Evolutionary conservation across 2,888 invertebrate genomes (phyloP).

Genomic region (Noctua janthe): DNA sequence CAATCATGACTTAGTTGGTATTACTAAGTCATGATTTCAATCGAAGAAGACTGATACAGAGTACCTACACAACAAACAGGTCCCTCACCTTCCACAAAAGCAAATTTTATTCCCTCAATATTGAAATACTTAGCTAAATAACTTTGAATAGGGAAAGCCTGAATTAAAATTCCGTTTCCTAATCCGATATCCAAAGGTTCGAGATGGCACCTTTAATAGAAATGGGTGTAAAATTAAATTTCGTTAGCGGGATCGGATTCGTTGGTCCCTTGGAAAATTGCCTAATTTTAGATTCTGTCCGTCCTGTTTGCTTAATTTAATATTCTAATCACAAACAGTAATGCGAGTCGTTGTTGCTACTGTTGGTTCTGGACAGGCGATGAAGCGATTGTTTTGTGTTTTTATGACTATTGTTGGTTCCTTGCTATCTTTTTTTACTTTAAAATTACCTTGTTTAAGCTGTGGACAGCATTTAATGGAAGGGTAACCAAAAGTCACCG

Average conservation of each 20-base stretch:
- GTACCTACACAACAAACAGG: not conserved
- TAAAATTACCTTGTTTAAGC: not conserved
- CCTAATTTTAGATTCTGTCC: conserved; percentile 71
- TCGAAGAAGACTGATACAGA: not conserved
- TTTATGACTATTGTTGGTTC: conserved; percentile 5
- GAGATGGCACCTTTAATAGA: conserved; percentile 69
- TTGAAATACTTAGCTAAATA: conserved; percentile 22
- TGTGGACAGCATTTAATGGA: not conserved
- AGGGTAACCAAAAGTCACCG: too few relatives aligned
- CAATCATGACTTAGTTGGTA: not conserved
- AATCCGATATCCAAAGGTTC: conserved; percentile 66
- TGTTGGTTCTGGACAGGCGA: conserved; percentile 43
- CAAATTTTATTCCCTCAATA: not conserved
- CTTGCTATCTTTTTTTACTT: not conserved
- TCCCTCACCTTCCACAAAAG: not conserved
- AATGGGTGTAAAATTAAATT: conserved; percentile 70
- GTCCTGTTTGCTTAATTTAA: conserved; percentile 72
- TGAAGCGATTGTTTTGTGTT: conserved; percentile 43
- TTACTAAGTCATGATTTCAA: not conserved
- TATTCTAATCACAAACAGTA: conserved; percentile 74
- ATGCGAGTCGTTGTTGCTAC: conserved; percentile 55
- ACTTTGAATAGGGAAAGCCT: conserved; percentile 27
- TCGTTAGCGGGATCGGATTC: conserved; percentile 54
- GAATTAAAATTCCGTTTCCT: conserved; percentile 64
- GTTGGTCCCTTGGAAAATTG: conserved; percentile 65